Evolutionary conservation across 2,888 invertebrate genomes (phyloP).

Genomic region (Noctuana brunneofusca): DNA sequence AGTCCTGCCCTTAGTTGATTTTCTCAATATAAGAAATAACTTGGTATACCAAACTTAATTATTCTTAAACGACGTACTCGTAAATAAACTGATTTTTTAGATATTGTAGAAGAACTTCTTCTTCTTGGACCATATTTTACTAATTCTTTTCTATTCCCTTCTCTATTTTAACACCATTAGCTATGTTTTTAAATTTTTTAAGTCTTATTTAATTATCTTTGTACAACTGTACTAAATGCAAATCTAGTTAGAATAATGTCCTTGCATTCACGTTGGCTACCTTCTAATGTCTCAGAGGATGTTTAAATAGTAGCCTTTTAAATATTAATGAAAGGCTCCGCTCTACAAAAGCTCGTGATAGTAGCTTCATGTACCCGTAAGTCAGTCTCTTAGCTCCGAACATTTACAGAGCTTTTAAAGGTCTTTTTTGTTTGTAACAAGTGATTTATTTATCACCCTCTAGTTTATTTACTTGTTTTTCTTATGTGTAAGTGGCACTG

Average conservation of each 20-base stretch:
- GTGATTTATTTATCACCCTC: neutral
- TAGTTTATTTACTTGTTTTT: neutral
- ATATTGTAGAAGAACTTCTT: no score
- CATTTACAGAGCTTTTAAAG: neutral
- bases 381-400: neutral
- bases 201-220: neutral
- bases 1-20: no score
- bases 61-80: no score
- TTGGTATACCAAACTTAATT: no score
- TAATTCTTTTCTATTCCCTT: no score
- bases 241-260: slow-evolving; percentile 14
- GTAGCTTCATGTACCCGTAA: neutral
- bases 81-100: no score
- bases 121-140: no score
- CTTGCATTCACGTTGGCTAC: slow-evolving; percentile 19
- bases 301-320: slow-evolving; percentile 7
- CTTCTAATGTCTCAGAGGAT: slow-evolving; percentile 9
- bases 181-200: no score
- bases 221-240: slow-evolving; percentile 1
- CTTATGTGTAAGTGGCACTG: no score
- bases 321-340: slow-evolving; percentile 10
- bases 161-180: no score
- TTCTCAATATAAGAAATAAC: no score
- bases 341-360: slow-evolving; percentile 2
- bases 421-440: neutral